These are phyloP conservation scores for Stomatorhinus walkeri DNA, from an alignment of 2,797 vertebrate genomes.

Conservation along the genomic window DNA sequence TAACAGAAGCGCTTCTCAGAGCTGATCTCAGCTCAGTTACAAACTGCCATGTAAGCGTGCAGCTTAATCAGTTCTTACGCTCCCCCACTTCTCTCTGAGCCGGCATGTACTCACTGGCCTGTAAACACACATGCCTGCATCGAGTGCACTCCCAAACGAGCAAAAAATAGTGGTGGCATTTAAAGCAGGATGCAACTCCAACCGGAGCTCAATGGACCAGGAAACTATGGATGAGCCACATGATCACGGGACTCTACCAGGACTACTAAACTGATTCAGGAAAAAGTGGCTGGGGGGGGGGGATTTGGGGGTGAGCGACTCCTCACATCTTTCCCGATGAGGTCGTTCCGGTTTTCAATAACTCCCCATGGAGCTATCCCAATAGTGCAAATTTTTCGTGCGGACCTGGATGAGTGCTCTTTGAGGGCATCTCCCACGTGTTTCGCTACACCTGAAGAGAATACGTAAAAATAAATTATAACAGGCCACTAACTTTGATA, in stretches of 20 bases:
- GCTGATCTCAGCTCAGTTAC: background rate
- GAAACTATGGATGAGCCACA: background rate
- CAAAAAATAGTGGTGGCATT: background rate
- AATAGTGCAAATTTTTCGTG: slow-evolving; percentile 96
- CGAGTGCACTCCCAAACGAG: background rate
- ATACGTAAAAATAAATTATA: background rate
- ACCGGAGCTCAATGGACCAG: background rate
- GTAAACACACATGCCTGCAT: background rate
- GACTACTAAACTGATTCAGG: background rate
- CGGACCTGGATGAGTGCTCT: slow-evolving; percentile 90
- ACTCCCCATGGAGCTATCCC: slow-evolving; percentile 97
- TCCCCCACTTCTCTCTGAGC: background rate
- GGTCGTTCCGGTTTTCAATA: slow-evolving; percentile 95
- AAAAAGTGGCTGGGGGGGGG: background rate
- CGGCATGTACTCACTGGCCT: background rate
- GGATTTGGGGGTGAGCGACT: background rate
- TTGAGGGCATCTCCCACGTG: slow-evolving; percentile 95
- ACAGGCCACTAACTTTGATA: background rate
- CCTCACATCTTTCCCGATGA: slow-evolving; percentile 96
- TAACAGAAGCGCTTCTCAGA: background rate
- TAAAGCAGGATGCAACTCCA: background rate
- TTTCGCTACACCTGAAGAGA: slow-evolving; percentile 78
- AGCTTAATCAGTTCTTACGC: background rate
- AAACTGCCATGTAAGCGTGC: background rate
- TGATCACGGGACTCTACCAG: background rate